Conservation (phyloP, 2,888 invertebrate species). For the Leptinotarsa rubiginosa region DNA sequence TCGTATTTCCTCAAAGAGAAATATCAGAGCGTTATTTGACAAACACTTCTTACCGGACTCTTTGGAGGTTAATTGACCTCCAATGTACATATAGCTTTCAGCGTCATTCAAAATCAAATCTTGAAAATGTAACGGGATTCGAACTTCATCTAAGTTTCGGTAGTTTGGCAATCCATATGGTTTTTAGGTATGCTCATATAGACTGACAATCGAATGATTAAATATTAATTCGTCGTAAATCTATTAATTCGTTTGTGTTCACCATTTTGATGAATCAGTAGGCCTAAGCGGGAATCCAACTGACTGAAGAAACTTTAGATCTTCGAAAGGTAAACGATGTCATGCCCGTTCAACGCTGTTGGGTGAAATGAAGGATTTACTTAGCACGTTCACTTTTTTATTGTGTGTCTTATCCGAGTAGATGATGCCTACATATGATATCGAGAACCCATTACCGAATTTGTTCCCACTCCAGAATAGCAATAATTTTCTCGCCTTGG, state of each 20-base stretch:
- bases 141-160: slow-evolving; percentile 21
- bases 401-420: too few species aligned
- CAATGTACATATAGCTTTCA: slow-evolving; percentile 32
- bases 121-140: slow-evolving; percentile 30
- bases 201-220: slow-evolving; percentile 18
- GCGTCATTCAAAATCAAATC: slow-evolving; percentile 31
- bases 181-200: slow-evolving; percentile 32
- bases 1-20: neutral
- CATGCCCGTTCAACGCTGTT: neutral
- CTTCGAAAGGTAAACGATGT: neutral
- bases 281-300: neutral
- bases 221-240: slow-evolving; percentile 25
- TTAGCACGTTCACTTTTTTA: neutral
- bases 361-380: too few species aligned
- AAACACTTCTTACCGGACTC: slow-evolving; percentile 21
- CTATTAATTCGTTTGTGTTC: slow-evolving; percentile 22
- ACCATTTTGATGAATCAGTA: neutral
- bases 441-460: too few species aligned
- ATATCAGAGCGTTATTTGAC: neutral
- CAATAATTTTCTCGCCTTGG: too few species aligned
- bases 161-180: slow-evolving; percentile 23
- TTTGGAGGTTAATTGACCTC: slow-evolving; percentile 27
- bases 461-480: too few species aligned
- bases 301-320: neutral
- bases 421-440: too few species aligned